Evolutionary conservation across 2,797 vertebrate species (phyloP).

Genomic region (Rhinatrema bivittatum): DNA sequence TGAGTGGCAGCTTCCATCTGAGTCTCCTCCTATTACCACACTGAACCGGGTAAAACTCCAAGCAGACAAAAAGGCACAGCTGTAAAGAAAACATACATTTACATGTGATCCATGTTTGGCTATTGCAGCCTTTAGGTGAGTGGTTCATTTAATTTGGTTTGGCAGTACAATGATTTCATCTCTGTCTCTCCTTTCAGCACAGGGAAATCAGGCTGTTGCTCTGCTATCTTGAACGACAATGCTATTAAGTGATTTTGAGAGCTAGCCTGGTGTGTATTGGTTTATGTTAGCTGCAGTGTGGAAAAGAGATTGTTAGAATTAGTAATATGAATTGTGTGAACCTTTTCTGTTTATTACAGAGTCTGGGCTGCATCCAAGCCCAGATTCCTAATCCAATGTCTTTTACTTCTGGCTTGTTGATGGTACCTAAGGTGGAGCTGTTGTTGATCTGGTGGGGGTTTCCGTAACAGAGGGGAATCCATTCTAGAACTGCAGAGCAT

Average conservation of each 20-base stretch:
- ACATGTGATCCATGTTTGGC: conserved; percentile 4
- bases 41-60: conserved; percentile 6
- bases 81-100: not conserved
- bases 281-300: no score
- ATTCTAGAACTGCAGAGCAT: conserved; percentile 2
- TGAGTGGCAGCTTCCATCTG: not conserved
- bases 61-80: conserved; percentile 3
- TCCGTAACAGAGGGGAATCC: not conserved
- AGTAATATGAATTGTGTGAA: no score
- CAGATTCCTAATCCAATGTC: no score
- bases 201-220: no score
- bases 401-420: no score
- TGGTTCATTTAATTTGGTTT: conserved; percentile 2
- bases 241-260: no score
- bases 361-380: no score
- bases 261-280: no score
- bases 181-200: conserved; percentile 2
- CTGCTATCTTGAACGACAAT: no score
- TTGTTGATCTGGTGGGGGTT: conserved; percentile 10
- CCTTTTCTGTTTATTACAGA: no score
- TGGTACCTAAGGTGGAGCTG: conserved; percentile 15
- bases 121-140: not conserved
- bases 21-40: not conserved
- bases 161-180: not conserved
- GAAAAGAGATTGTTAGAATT: no score